These are phyloP conservation scores for Colletes collaris DNA, from an alignment of 2,888 invertebrate genomes.

Conservation along the genomic window DNA sequence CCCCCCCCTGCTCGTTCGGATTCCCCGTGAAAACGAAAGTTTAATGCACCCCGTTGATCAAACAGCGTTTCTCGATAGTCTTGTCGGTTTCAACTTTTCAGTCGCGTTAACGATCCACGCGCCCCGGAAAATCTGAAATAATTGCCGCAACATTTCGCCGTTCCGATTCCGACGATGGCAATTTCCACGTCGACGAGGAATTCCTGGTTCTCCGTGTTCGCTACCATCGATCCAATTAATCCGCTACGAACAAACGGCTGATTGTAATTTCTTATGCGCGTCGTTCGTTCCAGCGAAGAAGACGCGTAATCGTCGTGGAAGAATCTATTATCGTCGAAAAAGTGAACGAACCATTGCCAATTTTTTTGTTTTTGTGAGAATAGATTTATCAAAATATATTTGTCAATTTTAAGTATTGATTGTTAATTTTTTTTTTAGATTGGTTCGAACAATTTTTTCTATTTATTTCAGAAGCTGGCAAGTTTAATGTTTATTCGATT, in stretches of 20 bases:
- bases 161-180: background rate
- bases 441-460: too few relatives aligned
- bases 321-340: background rate
- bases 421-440: too few relatives aligned
- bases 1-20: background rate
- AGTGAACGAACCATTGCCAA: too few relatives aligned
- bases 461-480: too few relatives aligned
- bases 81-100: too few relatives aligned
- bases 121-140: constrained; percentile 17
- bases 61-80: background rate
- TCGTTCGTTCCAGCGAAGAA: background rate
- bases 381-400: too few relatives aligned
- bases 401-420: too few relatives aligned
- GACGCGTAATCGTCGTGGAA: constrained; percentile 1
- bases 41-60: constrained; percentile 34
- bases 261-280: constrained; percentile 14
- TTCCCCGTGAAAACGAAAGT: constrained; percentile 26
- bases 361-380: too few relatives aligned
- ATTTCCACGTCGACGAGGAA: constrained; percentile 9
- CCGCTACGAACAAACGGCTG: constrained; percentile 15
- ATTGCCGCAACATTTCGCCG: constrained; percentile 23
- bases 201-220: background rate
- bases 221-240: constrained; percentile 23
- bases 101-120: background rate
- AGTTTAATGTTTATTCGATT: too few relatives aligned